These are phyloP conservation scores for Apoda limacodes DNA, from an alignment of 2,888 invertebrate species.

Conservation along the genomic window DNA sequence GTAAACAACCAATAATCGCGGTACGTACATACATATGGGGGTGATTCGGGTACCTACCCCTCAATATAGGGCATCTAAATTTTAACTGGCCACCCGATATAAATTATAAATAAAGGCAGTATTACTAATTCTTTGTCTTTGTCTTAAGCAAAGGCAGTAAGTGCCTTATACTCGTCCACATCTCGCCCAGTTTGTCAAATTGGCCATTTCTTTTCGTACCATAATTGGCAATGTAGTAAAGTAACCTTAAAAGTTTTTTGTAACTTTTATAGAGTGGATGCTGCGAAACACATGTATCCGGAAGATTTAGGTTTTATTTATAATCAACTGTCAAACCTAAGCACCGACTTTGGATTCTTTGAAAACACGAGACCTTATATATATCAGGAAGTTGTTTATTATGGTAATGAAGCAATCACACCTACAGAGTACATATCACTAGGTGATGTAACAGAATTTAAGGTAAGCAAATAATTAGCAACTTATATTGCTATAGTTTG, in stretches of 20 bases:
- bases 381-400: slow-evolving; percentile 78
- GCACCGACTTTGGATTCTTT: slow-evolving; percentile 71
- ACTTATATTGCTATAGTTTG: too few species aligned
- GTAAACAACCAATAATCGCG: too few species aligned
- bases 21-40: too few species aligned
- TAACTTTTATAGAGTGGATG: slow-evolving; percentile 74
- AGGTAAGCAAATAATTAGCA: too few species aligned
- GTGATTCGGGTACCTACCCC: too few species aligned
- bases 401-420: slow-evolving; percentile 54
- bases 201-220: too few species aligned
- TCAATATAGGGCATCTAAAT: too few species aligned
- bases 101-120: too few species aligned
- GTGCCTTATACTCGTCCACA: too few species aligned
- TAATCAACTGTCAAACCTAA: slow-evolving; percentile 66
- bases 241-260: slow-evolving; percentile 1
- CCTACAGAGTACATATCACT: slow-evolving; percentile 55
- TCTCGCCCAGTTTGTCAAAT: too few species aligned
- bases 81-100: too few species aligned
- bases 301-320: slow-evolving; percentile 77
- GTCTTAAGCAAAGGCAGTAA: background rate
- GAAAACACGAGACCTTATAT: slow-evolving; percentile 72
- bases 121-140: background rate
- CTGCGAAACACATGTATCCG: slow-evolving; percentile 84
- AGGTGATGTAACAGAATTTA: slow-evolving; percentile 82
- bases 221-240: too few species aligned